Evolutionary conservation across 2,888 invertebrate species (phyloP), one percentile per base, ranked within the genome.

Genomic region (Caradrina kadenii): DNA sequence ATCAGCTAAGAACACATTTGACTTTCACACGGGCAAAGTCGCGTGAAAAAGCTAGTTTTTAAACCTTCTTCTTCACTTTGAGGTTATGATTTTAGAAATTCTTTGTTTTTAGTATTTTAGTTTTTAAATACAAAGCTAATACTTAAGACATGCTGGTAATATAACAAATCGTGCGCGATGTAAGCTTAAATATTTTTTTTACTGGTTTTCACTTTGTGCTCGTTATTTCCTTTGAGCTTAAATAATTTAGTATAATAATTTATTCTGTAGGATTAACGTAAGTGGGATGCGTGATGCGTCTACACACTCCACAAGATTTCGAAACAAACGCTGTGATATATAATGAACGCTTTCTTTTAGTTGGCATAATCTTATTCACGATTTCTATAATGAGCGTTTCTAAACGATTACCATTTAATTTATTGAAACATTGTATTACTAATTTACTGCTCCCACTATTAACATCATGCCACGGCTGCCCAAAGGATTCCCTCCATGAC

Each of bases 221-320:
- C 55, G 45, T 62, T 75, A 69, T 64, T 75, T 52, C 13, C n/a
- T 61, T 53, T 52, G 53, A 45, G 53, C 42, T 56, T 76, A 17
- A 76, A 76, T 63, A 60, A 66, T 70, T 74, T 59, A 10, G 39
- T 50, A 35, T 31, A 63, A 79, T 79, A 79, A 61, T 68, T 79
- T 66, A 63, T 69, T 35, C 48, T 55, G 55, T 50, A 58, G 63
- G 76, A 76, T 80, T 80, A 76, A 21, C 55, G 49, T 54, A 79
- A 63, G 39, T 76, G 45, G 67, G 52, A 62, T 70, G 59, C 39
- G 65, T 55, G 52, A 62, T 70, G 59, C 39, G 63, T 55, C 21
- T 65, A 55, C 52, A 49, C 48, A 60, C 31, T 58, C 45, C 63
- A 11, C 53, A 17, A 13, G 50, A 65, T 80, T 80, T 69, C 56